phyloP scores from a whole-genome alignment of 1,140 invertebrate genomes.

The Drosophila virilis region DNA sequence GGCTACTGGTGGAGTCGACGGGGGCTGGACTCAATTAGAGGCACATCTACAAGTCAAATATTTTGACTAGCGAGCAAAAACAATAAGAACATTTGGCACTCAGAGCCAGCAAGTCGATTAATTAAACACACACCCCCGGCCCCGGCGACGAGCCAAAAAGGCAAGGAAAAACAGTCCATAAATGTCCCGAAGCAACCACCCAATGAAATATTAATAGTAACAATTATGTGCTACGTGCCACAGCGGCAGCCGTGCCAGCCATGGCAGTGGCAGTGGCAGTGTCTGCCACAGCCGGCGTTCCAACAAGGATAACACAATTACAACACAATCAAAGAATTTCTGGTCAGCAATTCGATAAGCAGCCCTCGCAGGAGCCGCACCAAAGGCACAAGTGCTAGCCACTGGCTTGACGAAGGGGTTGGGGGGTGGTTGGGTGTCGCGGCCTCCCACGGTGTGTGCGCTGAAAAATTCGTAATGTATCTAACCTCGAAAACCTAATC shows the following conservation, averaged over 20 bases:
- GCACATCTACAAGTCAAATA: slow-evolving; percentile 79
- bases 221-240: slow-evolving; percentile 73
- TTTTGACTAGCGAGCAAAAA: slow-evolving; percentile 64
- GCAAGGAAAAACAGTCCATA: slow-evolving; percentile 55
- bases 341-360: slow-evolving; percentile 48
- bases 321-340: slow-evolving; percentile 70
- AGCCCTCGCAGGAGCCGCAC: slow-evolving; percentile 36
- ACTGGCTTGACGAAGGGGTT: not conserved
- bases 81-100: slow-evolving; percentile 66
- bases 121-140: slow-evolving; percentile 59
- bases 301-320: slow-evolving; percentile 69
- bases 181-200: slow-evolving; percentile 63
- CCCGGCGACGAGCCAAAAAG: not conserved
- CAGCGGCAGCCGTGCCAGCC: slow-evolving; percentile 7
- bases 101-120: slow-evolving; percentile 59
- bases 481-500: slow-evolving; percentile 80
- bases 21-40: slow-evolving; percentile 67
- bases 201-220: slow-evolving; percentile 80
- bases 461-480: slow-evolving; percentile 78
- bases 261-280: slow-evolving; percentile 7
- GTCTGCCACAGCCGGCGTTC: slow-evolving; percentile 53
- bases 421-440: not conserved
- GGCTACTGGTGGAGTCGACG: not conserved
- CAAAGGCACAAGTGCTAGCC: slow-evolving; percentile 55
- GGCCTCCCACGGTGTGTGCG: slow-evolving; percentile 47